These are phyloP conservation scores for Clarias batrachus DNA, from an alignment of 2,113 vertebrate species.

Conservation along the genomic window DNA sequence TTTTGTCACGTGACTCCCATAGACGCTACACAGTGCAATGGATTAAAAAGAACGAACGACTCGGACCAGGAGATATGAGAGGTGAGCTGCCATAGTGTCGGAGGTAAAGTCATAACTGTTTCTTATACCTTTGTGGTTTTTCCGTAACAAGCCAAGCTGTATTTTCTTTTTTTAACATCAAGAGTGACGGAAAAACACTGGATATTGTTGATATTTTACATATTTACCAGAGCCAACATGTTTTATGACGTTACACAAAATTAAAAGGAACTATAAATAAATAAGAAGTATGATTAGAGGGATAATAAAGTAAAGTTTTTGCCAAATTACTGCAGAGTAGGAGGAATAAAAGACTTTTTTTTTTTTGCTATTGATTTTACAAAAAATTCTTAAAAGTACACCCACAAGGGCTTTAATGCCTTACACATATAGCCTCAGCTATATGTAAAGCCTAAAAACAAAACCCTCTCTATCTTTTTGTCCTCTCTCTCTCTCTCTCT, in stretches of 20 bases:
- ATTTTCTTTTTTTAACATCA: too few species aligned
- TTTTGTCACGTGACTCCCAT: too few species aligned
- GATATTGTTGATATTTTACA: too few species aligned
- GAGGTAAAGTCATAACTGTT: too few species aligned
- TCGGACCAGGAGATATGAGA: too few species aligned
- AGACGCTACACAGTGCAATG: too few species aligned
- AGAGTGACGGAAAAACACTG: too few species aligned
- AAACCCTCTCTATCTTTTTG: not conserved
- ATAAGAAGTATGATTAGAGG: too few species aligned
- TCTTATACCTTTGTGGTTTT: not conserved
- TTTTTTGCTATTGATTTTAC: not conserved
- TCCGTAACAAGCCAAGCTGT: not conserved
- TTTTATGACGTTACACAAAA: too few species aligned
- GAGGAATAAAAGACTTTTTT: not conserved
- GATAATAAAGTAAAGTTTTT: not conserved
- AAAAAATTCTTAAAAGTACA: not conserved
- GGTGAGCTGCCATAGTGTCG: too few species aligned
- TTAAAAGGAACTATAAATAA: too few species aligned
- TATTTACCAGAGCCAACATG: not conserved
- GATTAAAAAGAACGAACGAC: too few species aligned
- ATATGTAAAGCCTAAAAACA: not conserved
- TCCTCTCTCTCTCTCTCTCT: constrained; percentile 27
- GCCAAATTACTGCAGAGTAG: not conserved
- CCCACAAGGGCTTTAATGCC: not conserved
- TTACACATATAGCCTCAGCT: not conserved